Base-by-base conservation (phyloP, 2,113 vertebrate species). In the Gallinago jamesoni region DNA sequence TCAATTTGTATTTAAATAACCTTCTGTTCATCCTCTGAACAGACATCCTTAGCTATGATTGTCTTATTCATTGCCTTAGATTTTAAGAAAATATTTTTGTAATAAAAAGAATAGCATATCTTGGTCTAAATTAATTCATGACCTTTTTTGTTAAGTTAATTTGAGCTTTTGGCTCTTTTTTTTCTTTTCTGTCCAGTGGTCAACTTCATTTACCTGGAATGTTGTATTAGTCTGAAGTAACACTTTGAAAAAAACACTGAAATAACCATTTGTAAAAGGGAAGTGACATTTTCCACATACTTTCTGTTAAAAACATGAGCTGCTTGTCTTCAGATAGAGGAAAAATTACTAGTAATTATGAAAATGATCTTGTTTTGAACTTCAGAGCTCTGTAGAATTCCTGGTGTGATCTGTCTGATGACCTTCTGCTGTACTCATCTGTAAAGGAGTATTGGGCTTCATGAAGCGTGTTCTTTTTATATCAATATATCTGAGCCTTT, bases 1-100 rank as follows among this genome's bases (percentile, higher is more conserved):
- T 39, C 63, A 39, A 14, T 78, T 19, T 57, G 23, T 68, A 69
- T 67, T 90, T 56, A 9, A 43, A 66, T 67, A 21, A 14, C 33
- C 27, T 53, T 52, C n/a, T 85, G 2, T 45, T 84, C 47, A 30
- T 48, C 88, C 62, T 82, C 33, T 68, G 67, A 87, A 68, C 35
- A 66, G 64, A n/a, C 60, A 63, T 50, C 35, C 25, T 67, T 77
- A 47, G 73, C 53, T 82, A 10, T 21, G 15, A 85, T 83, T 87
- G 25, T 81, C 84, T 79, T 96, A 90, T 94, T 96, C 91, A 69
- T 96, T 94, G 69, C 81, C 77, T 94, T 91, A 77, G 57, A 88
- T 48, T 63, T 45, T 24, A 52, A 91, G 74, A 60, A 70, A 74
- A 22, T 90, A 63, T 89, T 94, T 89, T 95, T 87, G 59, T 72